Percentiles rank a stretch among this genome's conserved stretches.
These are phyloP conservation scores for Vulpes ferrilata DNA, from an alignment of 2,113 vertebrate species.

Conservation along the genomic window DNA sequence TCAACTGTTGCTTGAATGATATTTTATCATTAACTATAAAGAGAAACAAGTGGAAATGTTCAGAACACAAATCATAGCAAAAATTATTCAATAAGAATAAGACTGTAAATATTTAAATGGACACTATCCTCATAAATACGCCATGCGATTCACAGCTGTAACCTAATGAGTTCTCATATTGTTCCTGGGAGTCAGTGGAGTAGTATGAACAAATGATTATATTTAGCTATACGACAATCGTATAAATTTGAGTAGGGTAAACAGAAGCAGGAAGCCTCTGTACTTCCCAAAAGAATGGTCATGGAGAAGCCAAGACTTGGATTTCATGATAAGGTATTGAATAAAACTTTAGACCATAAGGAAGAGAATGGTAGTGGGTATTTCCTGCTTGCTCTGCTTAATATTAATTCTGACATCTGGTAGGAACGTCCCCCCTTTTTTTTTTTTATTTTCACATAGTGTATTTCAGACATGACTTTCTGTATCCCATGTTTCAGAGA, in stretches of 20 bases:
- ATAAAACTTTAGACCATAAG: slow-evolving; percentile 33
- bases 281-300: background rate
- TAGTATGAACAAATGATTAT: slow-evolving; percentile 21
- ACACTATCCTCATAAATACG: slow-evolving; percentile 46
- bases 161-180: slow-evolving; percentile 63
- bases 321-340: slow-evolving; percentile 19
- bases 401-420: background rate
- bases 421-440: background rate
- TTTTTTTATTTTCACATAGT: background rate
- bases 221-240: slow-evolving; percentile 33
- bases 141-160: background rate
- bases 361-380: background rate
- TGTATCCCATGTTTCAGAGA: background rate
- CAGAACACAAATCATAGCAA: slow-evolving; percentile 56
- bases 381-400: background rate
- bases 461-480: background rate
- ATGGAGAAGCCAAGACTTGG: background rate
- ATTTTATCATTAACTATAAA: slow-evolving; percentile 63
- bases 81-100: slow-evolving; percentile 66
- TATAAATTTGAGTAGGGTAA: background rate
- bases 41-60: slow-evolving; percentile 65
- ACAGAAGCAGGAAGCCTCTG: background rate
- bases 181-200: slow-evolving; percentile 21
- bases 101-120: slow-evolving; percentile 66
- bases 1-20: slow-evolving; percentile 51